phyloP scores from a whole-genome alignment of 2,888 invertebrate species.

The Ypsolopha sequella region DNA sequence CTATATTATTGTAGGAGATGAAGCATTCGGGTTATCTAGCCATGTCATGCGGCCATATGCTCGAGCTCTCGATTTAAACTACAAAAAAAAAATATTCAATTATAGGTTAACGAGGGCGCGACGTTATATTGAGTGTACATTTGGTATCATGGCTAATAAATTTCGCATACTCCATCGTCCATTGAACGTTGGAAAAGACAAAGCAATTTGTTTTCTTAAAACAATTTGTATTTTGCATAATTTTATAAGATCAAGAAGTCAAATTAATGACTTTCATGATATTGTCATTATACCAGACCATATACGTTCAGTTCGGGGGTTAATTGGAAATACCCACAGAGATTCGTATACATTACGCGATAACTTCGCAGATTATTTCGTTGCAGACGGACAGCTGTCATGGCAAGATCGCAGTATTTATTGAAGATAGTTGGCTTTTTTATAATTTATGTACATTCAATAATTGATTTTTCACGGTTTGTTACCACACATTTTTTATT shows the following conservation, averaged over 20 bases:
- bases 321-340: conserved; percentile 12
- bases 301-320: conserved; percentile 15
- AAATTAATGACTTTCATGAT: conserved; percentile 5
- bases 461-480: no score
- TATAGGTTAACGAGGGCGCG: conserved; percentile 13
- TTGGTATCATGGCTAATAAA: conserved; percentile 10
- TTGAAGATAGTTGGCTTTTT: no score
- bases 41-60: conserved; percentile 16
- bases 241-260: conserved; percentile 3
- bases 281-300: conserved; percentile 13
- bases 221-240: conserved; percentile 6
- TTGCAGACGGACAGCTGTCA: conserved; percentile 14
- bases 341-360: conserved; percentile 16
- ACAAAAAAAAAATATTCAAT: conserved; percentile 12
- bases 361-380: conserved; percentile 16
- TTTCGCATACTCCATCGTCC: conserved; percentile 6
- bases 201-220: conserved; percentile 4
- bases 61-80: conserved; percentile 5
- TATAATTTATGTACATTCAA: no score
- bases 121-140: conserved; percentile 10
- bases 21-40: conserved; percentile 18
- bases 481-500: no score
- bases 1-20: conserved; percentile 19
- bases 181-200: conserved; percentile 5
- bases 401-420: no score